Evolutionary conservation across 2,797 vertebrate genomes (phyloP).

Genomic region (Pseudomugil tenellus): DNA sequence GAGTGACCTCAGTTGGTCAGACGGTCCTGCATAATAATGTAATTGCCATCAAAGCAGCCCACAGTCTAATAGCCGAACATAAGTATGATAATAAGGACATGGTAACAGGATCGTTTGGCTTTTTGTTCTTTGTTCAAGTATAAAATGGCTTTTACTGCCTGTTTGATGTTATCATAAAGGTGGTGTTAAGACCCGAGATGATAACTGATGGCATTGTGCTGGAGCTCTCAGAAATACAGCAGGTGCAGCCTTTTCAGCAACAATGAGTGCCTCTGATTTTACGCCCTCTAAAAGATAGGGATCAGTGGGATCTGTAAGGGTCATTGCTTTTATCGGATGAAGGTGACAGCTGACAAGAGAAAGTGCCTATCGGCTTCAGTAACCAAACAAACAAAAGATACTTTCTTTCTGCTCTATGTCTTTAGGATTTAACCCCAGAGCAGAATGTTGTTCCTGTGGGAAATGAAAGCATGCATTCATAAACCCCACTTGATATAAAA

Average conservation of each 20-base stretch:
- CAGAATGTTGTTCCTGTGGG: conserved; percentile 14
- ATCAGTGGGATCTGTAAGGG: conserved; percentile 69
- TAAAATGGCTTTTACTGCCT: conserved; percentile 46
- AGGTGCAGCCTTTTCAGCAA: conserved; percentile 56
- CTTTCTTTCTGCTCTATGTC: conserved; percentile 50
- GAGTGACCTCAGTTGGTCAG: conserved; percentile 9
- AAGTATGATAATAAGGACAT: conserved; percentile 22
- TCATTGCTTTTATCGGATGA: conserved; percentile 78
- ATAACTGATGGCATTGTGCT: conserved; percentile 42
- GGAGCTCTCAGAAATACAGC: conserved; percentile 46
- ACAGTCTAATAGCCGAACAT: conserved; percentile 2
- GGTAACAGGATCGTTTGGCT: conserved; percentile 13
- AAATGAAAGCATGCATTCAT: conserved; percentile 10
- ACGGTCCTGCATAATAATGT: conserved; percentile 6
- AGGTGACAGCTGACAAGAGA: conserved; percentile 70
- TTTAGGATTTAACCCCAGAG: conserved; percentile 36
- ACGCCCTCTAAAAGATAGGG: conserved; percentile 57
- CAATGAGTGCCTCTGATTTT: conserved; percentile 61
- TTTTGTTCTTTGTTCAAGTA: conserved; percentile 44
- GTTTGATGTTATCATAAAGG: conserved; percentile 55
- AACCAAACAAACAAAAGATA: conserved; percentile 63
- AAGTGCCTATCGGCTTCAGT: conserved; percentile 53
- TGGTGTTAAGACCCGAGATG: conserved; percentile 55
- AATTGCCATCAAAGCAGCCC: conserved; percentile 15
- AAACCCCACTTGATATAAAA: conserved; percentile 3